A percentile compares a stretch with the other conserved stretches of the same genome.
Evolutionary conservation across 2,888 invertebrate genomes (phyloP).

Genomic region (Platypus cylindrus): DNA sequence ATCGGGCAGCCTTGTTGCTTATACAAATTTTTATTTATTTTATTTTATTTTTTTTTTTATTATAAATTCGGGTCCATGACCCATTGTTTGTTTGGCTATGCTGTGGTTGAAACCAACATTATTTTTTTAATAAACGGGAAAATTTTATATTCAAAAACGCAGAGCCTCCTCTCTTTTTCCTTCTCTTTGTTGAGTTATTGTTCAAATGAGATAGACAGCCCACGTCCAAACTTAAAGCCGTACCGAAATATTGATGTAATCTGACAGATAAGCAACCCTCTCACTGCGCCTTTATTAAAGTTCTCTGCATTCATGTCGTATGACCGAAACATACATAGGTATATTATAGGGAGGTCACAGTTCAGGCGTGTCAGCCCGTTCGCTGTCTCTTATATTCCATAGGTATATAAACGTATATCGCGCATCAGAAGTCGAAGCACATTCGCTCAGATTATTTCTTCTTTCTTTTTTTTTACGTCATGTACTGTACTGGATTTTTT

Average conservation of each 20-base stretch:
- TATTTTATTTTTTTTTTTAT: too few relatives aligned
- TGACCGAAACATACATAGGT: too few relatives aligned
- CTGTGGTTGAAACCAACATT: too few relatives aligned
- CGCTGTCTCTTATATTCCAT: conserved; percentile 12
- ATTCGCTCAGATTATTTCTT: conserved; percentile 10
- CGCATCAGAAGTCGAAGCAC: conserved; percentile 13
- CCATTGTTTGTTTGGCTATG: conserved; percentile 20
- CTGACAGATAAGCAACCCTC: conserved; percentile 29
- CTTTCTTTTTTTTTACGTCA: too few relatives aligned
- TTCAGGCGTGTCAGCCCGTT: conserved; percentile 16
- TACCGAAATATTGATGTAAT: conserved; percentile 33
- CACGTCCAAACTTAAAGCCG: conserved; percentile 30
- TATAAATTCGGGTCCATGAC: conserved; percentile 25
- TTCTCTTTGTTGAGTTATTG: conserved; percentile 10
- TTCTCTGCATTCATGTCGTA: conserved; percentile 20
- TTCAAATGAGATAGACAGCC: conserved; percentile 28
- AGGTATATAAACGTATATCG: conserved; percentile 15
- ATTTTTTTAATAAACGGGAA: conserved; percentile 30
- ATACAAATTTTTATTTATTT: too few relatives aligned
- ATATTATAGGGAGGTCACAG: conserved; percentile 19
- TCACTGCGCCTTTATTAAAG: conserved; percentile 18
- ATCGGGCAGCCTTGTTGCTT: too few relatives aligned
- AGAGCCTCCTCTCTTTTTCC: too few relatives aligned
- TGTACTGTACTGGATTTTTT: too few relatives aligned
- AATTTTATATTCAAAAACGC: conserved; percentile 32